Conservation (phyloP, 2,797 vertebrate species). For the Tinamus major region DNA sequence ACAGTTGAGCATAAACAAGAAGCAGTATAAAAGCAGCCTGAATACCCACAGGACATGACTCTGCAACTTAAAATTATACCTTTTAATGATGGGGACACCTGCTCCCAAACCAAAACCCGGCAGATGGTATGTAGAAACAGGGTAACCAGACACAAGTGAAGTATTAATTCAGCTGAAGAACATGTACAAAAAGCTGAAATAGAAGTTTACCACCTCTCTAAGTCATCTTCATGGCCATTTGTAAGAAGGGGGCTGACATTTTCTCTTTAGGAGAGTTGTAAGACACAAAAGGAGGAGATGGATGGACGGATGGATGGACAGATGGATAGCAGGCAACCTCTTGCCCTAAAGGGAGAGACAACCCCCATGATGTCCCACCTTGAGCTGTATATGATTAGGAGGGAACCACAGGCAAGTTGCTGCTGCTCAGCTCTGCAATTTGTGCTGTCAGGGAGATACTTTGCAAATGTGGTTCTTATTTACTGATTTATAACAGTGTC, state of each 20-base stretch:
- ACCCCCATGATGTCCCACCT: not conserved
- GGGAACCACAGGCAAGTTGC: not conserved
- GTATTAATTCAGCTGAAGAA: not conserved
- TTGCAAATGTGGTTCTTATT: conserved; percentile 42
- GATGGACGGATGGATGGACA: not conserved
- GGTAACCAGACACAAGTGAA: not conserved
- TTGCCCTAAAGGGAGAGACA: not conserved
- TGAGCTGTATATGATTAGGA: not conserved
- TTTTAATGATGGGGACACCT: not conserved
- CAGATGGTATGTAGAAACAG: not conserved
- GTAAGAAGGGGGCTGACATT: not conserved
- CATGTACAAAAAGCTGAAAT: not conserved
- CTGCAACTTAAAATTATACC: not conserved
- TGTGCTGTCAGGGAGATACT: not conserved
- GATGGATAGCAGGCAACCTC: not conserved
- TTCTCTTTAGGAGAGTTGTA: not conserved
- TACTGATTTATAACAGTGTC: conserved; percentile 24
- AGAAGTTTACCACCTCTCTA: not conserved
- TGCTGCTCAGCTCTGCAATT: not conserved
- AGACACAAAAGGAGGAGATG: not conserved
- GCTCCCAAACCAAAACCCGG: accelerated
- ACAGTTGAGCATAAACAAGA: not conserved
- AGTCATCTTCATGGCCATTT: not conserved
- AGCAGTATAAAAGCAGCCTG: not conserved
- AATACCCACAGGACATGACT: not conserved